A percentile compares a stretch with the other conserved stretches of the same genome.
These are phyloP conservation scores for Diplodus puntazzo DNA, from an alignment of 2,797 vertebrate species.

Conservation along the genomic window DNA sequence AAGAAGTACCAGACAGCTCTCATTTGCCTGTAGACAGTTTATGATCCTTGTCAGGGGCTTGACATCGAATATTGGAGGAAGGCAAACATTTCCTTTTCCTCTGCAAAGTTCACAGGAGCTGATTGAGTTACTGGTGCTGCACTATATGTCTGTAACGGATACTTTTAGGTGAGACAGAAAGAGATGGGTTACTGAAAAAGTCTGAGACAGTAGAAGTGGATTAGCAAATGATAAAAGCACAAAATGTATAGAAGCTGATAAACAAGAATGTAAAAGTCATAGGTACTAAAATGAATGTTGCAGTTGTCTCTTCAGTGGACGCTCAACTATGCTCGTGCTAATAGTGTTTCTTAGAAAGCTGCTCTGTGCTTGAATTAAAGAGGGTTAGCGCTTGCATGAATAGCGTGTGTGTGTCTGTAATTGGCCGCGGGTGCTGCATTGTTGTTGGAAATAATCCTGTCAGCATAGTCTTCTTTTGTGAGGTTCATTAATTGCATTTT, in stretches of 20 bases:
- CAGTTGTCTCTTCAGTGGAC: constrained; percentile 36
- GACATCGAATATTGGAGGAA: constrained; percentile 64
- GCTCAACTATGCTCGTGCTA: constrained; percentile 8
- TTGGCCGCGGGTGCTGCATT: constrained; percentile 75
- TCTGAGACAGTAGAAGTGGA: background rate
- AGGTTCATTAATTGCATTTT: constrained; percentile 83
- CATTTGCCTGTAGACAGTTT: constrained; percentile 75
- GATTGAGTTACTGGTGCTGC: constrained; percentile 67
- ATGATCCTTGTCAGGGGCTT: constrained; percentile 77
- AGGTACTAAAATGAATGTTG: constrained; percentile 28
- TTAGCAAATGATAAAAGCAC: background rate
- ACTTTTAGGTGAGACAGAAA: constrained; percentile 29
- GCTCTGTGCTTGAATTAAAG: constrained; percentile 56
- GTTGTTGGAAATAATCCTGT: constrained; percentile 80
- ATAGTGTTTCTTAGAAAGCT: constrained; percentile 44
- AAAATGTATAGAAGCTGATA: constrained; percentile 1
- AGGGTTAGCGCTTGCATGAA: constrained; percentile 50
- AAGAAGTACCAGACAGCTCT: constrained; percentile 80
- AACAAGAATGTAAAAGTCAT: constrained; percentile 26
- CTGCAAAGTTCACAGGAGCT: constrained; percentile 73
- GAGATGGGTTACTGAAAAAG: background rate
- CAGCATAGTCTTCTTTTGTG: constrained; percentile 79
- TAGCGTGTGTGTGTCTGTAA: constrained; percentile 58
- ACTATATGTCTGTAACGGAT: constrained; percentile 34
- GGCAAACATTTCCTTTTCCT: constrained; percentile 70